Evolutionary conservation across 2,113 vertebrate genomes (phyloP), one percentile per base, ranked within the genome.

Genomic region (Irena cyanogastra): DNA sequence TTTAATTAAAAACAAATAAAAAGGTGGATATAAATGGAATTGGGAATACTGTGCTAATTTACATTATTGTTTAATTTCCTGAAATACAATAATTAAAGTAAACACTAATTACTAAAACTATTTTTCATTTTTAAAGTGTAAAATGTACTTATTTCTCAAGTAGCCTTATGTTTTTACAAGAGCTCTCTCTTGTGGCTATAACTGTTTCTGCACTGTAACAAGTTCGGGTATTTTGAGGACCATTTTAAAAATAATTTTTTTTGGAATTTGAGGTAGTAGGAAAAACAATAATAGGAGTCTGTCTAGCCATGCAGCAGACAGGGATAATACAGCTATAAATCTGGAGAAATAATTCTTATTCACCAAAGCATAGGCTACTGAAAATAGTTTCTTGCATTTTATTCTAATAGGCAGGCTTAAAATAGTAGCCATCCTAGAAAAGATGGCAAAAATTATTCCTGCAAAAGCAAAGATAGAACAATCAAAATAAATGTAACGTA

Each of bases 111-210:
- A 95, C 39, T 88, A 53, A 89, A 94, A 78, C 18, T 87, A 80
- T 90, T 87, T 96, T 86, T 77, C 64, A 3, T 82, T 56, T 83
- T 66, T 49, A 63, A 90, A 92, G 33, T 33, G 20, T 5, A 96
- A 95, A 90, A 87, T 30, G 41, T 37, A 80, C 57, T 60, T 80
- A 47, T 83, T 97, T 79, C 41, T 82, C 64, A 61, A 31, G 54
- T 10, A 83, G 28, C 10, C 14, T 78, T 79, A 81, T 83, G 79
- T 93, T 98, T 98, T 98, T 98, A 97, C 98, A 97, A 98, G 81
- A 97, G 96, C 96, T 83, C 98, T 89, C 97, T 97, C 98, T 98
- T 97, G 97, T 98, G 98, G 97, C 9, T 77, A 2, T 24, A 87
- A 45, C 2, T 54, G 57, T 96, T 94, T 95, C 87, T 98, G 83